Evolutionary conservation across 2,888 invertebrate genomes (phyloP).

Genomic region (Orthosia gothica): DNA sequence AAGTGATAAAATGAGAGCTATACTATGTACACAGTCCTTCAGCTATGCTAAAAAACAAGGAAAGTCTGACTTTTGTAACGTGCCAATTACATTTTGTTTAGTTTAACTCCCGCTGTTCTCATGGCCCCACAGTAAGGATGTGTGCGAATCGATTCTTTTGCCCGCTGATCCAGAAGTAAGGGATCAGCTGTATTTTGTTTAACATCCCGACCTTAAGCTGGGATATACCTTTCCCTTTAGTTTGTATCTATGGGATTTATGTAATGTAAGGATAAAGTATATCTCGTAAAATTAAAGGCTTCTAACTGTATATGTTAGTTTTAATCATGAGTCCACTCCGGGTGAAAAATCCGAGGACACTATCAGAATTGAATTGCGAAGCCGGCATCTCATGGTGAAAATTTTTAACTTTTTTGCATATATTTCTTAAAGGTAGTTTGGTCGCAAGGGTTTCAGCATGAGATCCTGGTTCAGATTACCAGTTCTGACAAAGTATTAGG

Average conservation of each 20-base stretch:
- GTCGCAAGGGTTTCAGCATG: too few relatives aligned
- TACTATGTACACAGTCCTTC: too few relatives aligned
- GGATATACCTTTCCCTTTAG: slow-evolving; percentile 52
- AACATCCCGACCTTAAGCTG: slow-evolving; percentile 68
- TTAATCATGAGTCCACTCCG: background rate
- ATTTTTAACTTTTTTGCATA: too few relatives aligned
- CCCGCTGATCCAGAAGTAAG: slow-evolving; percentile 71
- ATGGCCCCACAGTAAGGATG: slow-evolving; percentile 65
- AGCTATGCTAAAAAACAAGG: too few relatives aligned
- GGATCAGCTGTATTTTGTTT: slow-evolving; percentile 75
- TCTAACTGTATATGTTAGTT: background rate
- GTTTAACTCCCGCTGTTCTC: slow-evolving; percentile 1
- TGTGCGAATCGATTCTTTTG: slow-evolving; percentile 73
- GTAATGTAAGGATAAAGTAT: slow-evolving; percentile 28
- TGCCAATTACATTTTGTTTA: background rate
- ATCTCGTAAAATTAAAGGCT: slow-evolving; percentile 18
- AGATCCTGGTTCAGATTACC: too few relatives aligned
- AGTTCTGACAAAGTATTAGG: too few relatives aligned
- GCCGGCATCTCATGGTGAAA: too few relatives aligned
- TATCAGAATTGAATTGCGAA: too few relatives aligned
- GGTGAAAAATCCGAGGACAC: too few relatives aligned
- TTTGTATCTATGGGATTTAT: slow-evolving; percentile 49
- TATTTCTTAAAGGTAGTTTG: too few relatives aligned
- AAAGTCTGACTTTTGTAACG: too few relatives aligned
- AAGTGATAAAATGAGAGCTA: too few relatives aligned